Conservation (phyloP, 23 tunicate species). For the Halocynthia roretzi region DNA sequence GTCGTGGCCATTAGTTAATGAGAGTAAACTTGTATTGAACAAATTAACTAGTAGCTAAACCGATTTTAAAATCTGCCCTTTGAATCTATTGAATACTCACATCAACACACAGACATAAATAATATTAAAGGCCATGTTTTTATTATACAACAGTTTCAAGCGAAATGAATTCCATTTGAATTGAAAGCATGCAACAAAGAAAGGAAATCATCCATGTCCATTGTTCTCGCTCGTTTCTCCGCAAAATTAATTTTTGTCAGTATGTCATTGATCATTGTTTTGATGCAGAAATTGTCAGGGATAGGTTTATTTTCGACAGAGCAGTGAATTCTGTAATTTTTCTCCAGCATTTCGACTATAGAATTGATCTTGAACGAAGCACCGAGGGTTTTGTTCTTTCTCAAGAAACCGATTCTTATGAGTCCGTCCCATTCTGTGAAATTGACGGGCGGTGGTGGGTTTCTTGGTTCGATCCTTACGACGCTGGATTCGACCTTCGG, state of each 20-base stretch:
- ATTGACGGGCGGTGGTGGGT: slow-evolving; percentile 93
- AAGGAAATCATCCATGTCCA: slow-evolving; percentile 91
- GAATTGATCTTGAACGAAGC: slow-evolving; percentile 52
- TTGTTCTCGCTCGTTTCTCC: slow-evolving; percentile 64
- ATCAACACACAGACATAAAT: too few species aligned
- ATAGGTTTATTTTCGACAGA: slow-evolving; percentile 48
- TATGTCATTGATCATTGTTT: slow-evolving; percentile 25
- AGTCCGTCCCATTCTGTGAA: slow-evolving; percentile 97
- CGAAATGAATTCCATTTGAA: slow-evolving; percentile 80
- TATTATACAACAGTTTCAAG: slow-evolving; percentile 17
- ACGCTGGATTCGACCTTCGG: slow-evolving; percentile 99
- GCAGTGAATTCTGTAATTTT: slow-evolving; percentile 80
- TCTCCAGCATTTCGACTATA: slow-evolving; percentile 67
- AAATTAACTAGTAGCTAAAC: too few species aligned
- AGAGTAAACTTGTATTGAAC: too few species aligned
- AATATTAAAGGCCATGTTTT: too few species aligned
- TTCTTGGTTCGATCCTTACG: slow-evolving; percentile 89
- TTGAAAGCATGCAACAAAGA: slow-evolving; percentile 66
- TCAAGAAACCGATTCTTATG: slow-evolving; percentile 70
- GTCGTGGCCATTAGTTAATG: too few species aligned
- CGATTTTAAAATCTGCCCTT: too few species aligned
- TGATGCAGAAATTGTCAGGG: slow-evolving; percentile 56
- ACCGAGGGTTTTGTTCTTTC: slow-evolving; percentile 81
- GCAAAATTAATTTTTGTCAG: slow-evolving; percentile 33
- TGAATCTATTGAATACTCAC: too few species aligned